Base-by-base conservation (phyloP, 2,797 vertebrate genomes). In the Eutrigla gurnardus region DNA sequence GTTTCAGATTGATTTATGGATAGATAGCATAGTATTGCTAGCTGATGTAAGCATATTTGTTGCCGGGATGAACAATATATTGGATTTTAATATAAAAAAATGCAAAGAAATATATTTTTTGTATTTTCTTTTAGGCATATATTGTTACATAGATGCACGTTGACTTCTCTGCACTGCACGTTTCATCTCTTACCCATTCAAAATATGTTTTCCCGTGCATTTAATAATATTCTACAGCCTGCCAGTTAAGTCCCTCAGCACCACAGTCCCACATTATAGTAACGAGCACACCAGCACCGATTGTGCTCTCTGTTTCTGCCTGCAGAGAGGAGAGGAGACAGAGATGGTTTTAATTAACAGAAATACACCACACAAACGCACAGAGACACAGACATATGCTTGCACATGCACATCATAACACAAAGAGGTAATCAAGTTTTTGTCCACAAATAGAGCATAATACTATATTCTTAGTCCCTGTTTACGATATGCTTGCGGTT, bases 321-420 rank as follows among this genome's bases (percentile, higher is more conserved):
- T 70, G 70, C 64, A 70, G 67, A 77, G 74, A 73, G 15, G 47
- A 25, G 18, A 39, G 40, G 49, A 77, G 42, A 77, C 78, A 45
- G 66, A 54, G 40, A 65, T 40, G 55, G 25, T 70, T 77, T 77
- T 86, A 83, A 91, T 87, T 81, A 87, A 47, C 36, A 58, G 18
- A 42, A 62, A 40, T 35, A 49, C 13, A 7, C 62, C 65, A 15
- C 60, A 25, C 11, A 15, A 55, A 40, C 54, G 3, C 71, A 14
- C n/a, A 54, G 1, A 9, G 17, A 53, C 39, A 55, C 71, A 64
- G 14, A 66, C 47, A 43, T 14, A 64, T 15, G 32, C 47, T 32
- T 15, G 6, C 43, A 70, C 42, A 47, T 8, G 53, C 15, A 45
- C 7, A 36, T 25, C 25, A 25, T 25, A 25, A 1, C 14, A 4